These are phyloP conservation scores for Ciconia stormi DNA, from an alignment of 2,113 vertebrate genomes.

Conservation along the genomic window DNA sequence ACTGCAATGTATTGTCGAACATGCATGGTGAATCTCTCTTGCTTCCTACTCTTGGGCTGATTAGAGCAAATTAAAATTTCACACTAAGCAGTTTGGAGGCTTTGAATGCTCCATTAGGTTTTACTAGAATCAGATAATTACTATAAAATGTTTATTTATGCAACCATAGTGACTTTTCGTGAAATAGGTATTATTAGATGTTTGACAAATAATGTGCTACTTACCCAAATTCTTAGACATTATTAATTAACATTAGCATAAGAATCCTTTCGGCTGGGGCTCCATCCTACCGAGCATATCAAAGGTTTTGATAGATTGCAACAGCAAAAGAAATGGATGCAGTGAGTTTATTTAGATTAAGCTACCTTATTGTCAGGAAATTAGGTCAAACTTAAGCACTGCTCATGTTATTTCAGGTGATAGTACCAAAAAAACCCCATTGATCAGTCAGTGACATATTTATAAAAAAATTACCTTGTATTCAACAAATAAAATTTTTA, in stretches of 20 bases:
- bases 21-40: neutral
- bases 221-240: neutral
- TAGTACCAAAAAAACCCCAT: neutral
- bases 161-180: neutral
- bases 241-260: neutral
- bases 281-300: neutral
- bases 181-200: neutral
- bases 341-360: neutral
- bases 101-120: constrained; percentile 24
- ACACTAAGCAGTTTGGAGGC: neutral
- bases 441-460: neutral
- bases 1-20: neutral
- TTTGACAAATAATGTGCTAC: neutral
- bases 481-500: neutral
- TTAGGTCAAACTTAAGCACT: neutral
- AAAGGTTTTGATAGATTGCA: neutral
- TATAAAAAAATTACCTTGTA: neutral
- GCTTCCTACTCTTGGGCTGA: neutral
- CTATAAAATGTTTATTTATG: constrained; percentile 27
- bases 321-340: neutral
- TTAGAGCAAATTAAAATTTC: constrained; percentile 33
- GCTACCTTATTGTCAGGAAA: neutral
- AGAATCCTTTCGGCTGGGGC: neutral
- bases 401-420: neutral
- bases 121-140: constrained; percentile 44